phyloP scores from a whole-genome alignment of 1,140 invertebrate genomes.

The Neodiprion fabricii region DNA sequence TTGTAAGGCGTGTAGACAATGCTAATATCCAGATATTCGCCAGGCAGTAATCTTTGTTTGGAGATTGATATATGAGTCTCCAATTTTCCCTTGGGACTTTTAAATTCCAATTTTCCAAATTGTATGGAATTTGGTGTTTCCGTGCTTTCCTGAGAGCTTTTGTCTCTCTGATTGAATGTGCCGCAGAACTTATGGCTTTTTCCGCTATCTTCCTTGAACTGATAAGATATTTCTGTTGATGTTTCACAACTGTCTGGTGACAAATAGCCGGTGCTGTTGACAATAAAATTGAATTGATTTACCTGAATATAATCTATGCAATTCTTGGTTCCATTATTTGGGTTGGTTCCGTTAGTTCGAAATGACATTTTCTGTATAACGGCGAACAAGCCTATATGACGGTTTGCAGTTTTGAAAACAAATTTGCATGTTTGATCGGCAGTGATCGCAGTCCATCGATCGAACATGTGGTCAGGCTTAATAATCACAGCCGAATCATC shows the following conservation, averaged over 20 bases:
- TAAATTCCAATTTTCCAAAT: not conserved
- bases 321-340: too few relatives aligned
- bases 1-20: slow-evolving; percentile 48
- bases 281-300: slow-evolving; percentile 11
- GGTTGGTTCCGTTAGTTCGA: slow-evolving; percentile 31
- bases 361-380: slow-evolving; percentile 50
- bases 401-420: slow-evolving; percentile 33
- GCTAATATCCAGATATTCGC: slow-evolving; percentile 39
- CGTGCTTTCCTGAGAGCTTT: slow-evolving; percentile 12
- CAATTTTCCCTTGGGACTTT: slow-evolving; percentile 2
- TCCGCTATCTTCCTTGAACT: slow-evolving; percentile 42
- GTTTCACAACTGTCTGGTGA: not conserved
- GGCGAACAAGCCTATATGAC: slow-evolving; percentile 39
- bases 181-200: slow-evolving; percentile 42
- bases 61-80: slow-evolving; percentile 51
- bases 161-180: slow-evolving; percentile 27
- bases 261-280: not conserved
- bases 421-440: slow-evolving; percentile 41
- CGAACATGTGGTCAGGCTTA: slow-evolving; percentile 34
- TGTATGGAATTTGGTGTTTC: slow-evolving; percentile 14
- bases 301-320: slow-evolving; percentile 52
- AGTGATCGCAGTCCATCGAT: slow-evolving; percentile 30
- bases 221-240: slow-evolving; percentile 19
- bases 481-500: slow-evolving; percentile 32
- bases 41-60: slow-evolving; percentile 28